Percentiles rank a stretch among this genome's conserved stretches.
Evolutionary conservation across 2,113 vertebrate genomes (phyloP).

Genomic region (Lepisosteus oculatus): DNA sequence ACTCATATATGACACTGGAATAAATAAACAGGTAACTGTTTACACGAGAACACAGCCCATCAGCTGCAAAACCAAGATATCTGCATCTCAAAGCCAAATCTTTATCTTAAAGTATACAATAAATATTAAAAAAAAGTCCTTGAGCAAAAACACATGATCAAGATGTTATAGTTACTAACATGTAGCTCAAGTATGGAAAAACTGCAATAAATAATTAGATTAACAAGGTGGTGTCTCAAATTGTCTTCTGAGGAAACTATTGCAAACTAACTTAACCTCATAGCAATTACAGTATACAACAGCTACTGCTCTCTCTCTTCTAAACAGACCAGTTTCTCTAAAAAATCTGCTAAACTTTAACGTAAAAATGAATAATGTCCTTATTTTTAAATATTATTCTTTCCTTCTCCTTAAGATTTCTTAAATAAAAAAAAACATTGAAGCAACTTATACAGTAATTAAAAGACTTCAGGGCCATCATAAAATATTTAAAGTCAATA

Average conservation of each 20-base stretch:
- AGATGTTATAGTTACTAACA: slow-evolving; percentile 56
- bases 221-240: slow-evolving; percentile 46
- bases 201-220: slow-evolving; percentile 85
- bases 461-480: slow-evolving; percentile 46
- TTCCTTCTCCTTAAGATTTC: slow-evolving; percentile 42
- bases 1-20: slow-evolving; percentile 88
- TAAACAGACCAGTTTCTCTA: slow-evolving; percentile 22
- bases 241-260: slow-evolving; percentile 52
- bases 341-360: slow-evolving; percentile 60
- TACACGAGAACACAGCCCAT: slow-evolving; percentile 68
- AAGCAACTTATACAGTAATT: slow-evolving; percentile 42
- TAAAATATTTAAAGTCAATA: slow-evolving; percentile 45
- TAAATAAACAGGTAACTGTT: slow-evolving; percentile 94
- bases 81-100: slow-evolving; percentile 60
- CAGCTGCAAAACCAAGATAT: slow-evolving; percentile 56
- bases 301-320: slow-evolving; percentile 26
- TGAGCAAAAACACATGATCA: slow-evolving; percentile 62
- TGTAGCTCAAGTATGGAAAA: slow-evolving; percentile 51
- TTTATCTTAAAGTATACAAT: slow-evolving; percentile 66
- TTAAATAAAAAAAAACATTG: slow-evolving; percentile 51
- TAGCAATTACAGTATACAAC: slow-evolving; percentile 58
- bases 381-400: slow-evolving; percentile 40
- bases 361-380: slow-evolving; percentile 29
- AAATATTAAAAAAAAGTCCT: slow-evolving; percentile 78
- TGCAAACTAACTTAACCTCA: slow-evolving; percentile 43